Percentiles rank a stretch among this genome's conserved stretches.
phyloP scores from a whole-genome alignment of 1,140 invertebrate genomes.

The Euschistus heros region DNA sequence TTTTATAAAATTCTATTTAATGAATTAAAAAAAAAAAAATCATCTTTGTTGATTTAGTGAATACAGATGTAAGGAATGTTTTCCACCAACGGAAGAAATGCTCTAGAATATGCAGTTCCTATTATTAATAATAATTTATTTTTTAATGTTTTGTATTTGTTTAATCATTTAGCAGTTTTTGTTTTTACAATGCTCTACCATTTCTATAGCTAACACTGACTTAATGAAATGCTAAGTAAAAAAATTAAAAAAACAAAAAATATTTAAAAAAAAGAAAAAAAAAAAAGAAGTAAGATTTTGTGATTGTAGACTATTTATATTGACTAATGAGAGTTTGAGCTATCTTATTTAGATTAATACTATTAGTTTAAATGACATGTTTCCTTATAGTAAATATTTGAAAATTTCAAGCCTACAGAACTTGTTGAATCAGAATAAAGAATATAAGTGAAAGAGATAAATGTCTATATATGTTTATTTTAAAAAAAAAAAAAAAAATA shows the following conservation, averaged over 20 bases:
- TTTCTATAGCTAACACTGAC: slow-evolving; percentile 21
- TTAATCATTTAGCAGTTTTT: not conserved
- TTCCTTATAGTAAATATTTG: slow-evolving; percentile 23
- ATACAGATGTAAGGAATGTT: no score
- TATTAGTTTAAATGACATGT: slow-evolving; percentile 26
- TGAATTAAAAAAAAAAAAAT: no score
- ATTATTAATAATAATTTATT: slow-evolving; percentile 13
- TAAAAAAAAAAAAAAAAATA: not conserved
- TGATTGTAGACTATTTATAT: slow-evolving; percentile 27
- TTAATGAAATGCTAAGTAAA: slow-evolving; percentile 9
- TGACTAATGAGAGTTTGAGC: slow-evolving; percentile 25
- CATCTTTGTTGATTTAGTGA: no score
- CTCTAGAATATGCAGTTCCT: slow-evolving; percentile 5
- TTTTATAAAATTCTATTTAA: no score
- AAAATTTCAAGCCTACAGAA: slow-evolving; percentile 24
- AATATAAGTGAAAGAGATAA: no score
- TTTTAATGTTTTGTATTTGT: not conserved
- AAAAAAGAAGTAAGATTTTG: slow-evolving; percentile 21
- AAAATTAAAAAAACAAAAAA: no score
- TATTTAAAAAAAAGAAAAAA: slow-evolving; percentile 1
- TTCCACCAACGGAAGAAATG: no score
- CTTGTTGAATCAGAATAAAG: not conserved
- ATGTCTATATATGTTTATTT: no score
- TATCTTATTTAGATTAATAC: slow-evolving; percentile 27
- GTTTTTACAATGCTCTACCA: slow-evolving; percentile 19